These are phyloP conservation scores for Bettongia penicillata DNA, from an alignment of 2,113 vertebrate species.

Conservation along the genomic window DNA sequence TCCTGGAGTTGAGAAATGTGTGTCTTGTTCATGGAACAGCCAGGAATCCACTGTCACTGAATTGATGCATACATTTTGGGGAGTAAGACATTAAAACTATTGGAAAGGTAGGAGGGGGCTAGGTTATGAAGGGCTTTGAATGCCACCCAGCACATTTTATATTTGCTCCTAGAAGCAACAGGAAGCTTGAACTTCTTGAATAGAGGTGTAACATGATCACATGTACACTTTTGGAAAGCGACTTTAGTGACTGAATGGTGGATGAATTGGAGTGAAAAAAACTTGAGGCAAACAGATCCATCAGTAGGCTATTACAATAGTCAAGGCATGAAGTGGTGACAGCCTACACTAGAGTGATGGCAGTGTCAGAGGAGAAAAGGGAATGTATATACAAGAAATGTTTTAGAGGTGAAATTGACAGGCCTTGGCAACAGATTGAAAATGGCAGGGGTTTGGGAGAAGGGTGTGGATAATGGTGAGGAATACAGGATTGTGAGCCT, in stretches of 20 bases:
- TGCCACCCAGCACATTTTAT: neutral
- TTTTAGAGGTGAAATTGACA: neutral
- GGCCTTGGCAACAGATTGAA: neutral
- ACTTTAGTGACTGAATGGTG: neutral
- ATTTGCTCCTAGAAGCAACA: neutral
- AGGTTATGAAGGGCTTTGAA: neutral
- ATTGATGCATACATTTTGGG: neutral
- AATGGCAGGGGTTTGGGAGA: neutral
- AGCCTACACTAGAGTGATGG: neutral
- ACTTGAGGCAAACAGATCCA: neutral
- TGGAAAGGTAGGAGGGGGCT: neutral
- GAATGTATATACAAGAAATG: neutral
- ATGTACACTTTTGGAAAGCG: neutral
- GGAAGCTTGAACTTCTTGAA: neutral
- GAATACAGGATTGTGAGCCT: neutral
- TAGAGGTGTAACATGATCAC: neutral
- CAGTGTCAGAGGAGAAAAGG: neutral
- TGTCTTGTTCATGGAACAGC: neutral
- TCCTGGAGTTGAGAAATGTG: neutral
- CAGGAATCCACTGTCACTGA: neutral
- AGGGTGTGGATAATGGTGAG: neutral
- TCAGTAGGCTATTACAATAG: neutral
- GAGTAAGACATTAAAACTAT: neutral
- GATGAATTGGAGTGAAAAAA: neutral
- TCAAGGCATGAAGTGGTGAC: neutral